Percentiles rank a stretch among this genome's conserved stretches.
These are phyloP conservation scores for Gryon sp. DNA, from an alignment of 1,140 invertebrate species.

Conservation along the genomic window DNA sequence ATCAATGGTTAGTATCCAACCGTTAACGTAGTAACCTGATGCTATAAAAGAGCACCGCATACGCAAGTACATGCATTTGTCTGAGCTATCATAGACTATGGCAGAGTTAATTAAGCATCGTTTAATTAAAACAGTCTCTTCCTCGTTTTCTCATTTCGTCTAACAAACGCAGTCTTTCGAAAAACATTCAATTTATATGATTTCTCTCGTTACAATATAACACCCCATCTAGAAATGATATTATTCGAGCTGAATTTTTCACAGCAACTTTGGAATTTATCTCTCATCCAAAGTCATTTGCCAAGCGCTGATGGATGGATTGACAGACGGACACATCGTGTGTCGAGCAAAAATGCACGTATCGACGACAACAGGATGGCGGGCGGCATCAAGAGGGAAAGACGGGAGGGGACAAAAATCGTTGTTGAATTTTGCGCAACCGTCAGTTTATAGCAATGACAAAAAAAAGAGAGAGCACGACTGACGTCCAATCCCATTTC, in stretches of 20 bases:
- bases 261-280: conserved; percentile 65
- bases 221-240: too few species aligned
- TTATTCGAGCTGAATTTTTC: conserved; percentile 63
- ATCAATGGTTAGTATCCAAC: conserved; percentile 17
- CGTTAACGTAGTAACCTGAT: conserved; percentile 21
- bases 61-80: conserved; percentile 36
- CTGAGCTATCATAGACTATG: conserved; percentile 65
- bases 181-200: too few species aligned
- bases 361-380: too few species aligned
- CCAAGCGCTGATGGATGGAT: conserved; percentile 38
- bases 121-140: conserved; percentile 71
- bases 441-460: not conserved
- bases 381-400: too few species aligned
- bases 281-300: conserved; percentile 38
- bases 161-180: conserved; percentile 19
- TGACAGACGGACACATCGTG: conserved; percentile 25
- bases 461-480: too few species aligned
- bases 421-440: not conserved
- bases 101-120: conserved; percentile 72
- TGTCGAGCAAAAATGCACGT: conserved; percentile 2
- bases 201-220: too few species aligned
- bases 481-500: conserved; percentile 26
- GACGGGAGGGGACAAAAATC: conserved; percentile 16
- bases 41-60: conserved; percentile 26
- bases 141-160: conserved; percentile 9